These are phyloP conservation scores for Meganola albula DNA, from an alignment of 2,888 invertebrate genomes.

Conservation along the genomic window DNA sequence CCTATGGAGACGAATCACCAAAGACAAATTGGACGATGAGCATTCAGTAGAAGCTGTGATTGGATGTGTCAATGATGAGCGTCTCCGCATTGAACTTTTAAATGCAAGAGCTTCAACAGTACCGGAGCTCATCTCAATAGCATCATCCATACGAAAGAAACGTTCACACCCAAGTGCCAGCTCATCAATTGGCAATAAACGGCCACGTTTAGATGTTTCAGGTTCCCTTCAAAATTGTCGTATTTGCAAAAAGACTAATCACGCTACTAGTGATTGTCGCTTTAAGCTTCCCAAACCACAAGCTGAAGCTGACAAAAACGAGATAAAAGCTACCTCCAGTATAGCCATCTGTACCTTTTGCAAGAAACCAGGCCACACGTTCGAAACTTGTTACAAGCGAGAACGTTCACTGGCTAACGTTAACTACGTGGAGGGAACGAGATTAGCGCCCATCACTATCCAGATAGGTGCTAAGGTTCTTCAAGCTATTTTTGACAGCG, in stretches of 20 bases:
- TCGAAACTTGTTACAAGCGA: slow-evolving; percentile 24
- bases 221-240: slow-evolving; percentile 7
- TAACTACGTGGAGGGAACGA: slow-evolving; percentile 17
- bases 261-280: slow-evolving; percentile 14
- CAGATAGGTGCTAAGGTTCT: slow-evolving; percentile 12
- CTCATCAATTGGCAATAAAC: slow-evolving; percentile 6
- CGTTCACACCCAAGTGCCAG: slow-evolving; percentile 9
- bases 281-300: slow-evolving; percentile 5
- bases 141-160: slow-evolving; percentile 20
- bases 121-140: slow-evolving; percentile 28
- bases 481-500: slow-evolving; percentile 29
- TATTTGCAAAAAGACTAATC: slow-evolving; percentile 18
- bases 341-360: slow-evolving; percentile 23
- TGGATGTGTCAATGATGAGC: slow-evolving; percentile 26
- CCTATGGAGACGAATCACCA: slow-evolving; percentile 28
- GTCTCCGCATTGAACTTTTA: slow-evolving; percentile 26
- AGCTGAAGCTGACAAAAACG: slow-evolving; percentile 4
- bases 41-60: slow-evolving; percentile 31
- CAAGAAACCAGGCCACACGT: slow-evolving; percentile 23
- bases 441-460: slow-evolving; percentile 13
- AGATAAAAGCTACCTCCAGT: slow-evolving; percentile 7
- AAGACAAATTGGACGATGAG: slow-evolving; percentile 21
- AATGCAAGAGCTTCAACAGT: slow-evolving; percentile 24
- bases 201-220: slow-evolving; percentile 9
- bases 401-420: slow-evolving; percentile 21